phyloP scores from a whole-genome alignment of 2,888 invertebrate species.

The Zygogramma bicolorata region DNA sequence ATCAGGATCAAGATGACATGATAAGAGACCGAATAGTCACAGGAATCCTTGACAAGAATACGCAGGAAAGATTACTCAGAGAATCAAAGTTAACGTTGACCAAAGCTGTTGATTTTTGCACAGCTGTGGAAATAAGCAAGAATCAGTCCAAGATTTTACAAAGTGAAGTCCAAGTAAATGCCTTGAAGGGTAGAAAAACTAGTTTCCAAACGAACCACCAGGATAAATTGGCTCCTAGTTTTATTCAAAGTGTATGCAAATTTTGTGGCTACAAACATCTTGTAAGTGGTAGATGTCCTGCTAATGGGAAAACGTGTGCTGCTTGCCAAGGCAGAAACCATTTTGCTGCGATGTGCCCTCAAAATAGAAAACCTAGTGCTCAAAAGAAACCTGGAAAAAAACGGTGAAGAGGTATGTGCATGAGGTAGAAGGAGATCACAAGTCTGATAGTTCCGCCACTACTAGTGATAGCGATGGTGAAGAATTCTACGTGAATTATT shows the following conservation, averaged over 20 bases:
- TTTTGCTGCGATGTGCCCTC: slow-evolving; percentile 1
- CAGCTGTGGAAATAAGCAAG: slow-evolving; percentile 43
- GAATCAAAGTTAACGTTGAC: slow-evolving; percentile 41
- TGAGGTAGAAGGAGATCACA: no score
- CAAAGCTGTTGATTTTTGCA: slow-evolving; percentile 44
- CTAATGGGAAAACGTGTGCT: slow-evolving; percentile 12
- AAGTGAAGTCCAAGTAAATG: slow-evolving; percentile 11
- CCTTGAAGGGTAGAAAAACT: neutral
- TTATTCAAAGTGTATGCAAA: neutral
- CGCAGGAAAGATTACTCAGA: slow-evolving; percentile 46
- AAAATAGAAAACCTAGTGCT: no score
- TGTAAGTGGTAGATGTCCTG: neutral
- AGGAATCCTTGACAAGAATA: no score
- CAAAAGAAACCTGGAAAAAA: no score
- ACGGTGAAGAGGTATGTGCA: no score
- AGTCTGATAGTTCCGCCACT: no score
- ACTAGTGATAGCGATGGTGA: no score
- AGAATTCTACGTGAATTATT: no score
- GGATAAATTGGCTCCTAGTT: no score
- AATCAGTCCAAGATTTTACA: slow-evolving; percentile 44
- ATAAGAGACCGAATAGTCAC: slow-evolving; percentile 50
- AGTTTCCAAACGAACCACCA: neutral
- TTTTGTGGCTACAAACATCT: slow-evolving; percentile 8
- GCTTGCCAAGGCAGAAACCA: slow-evolving; percentile 17
- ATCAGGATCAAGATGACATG: slow-evolving; percentile 47